phyloP scores from a whole-genome alignment of 1,140 invertebrate genomes.

The Pachypsylla venusta region DNA sequence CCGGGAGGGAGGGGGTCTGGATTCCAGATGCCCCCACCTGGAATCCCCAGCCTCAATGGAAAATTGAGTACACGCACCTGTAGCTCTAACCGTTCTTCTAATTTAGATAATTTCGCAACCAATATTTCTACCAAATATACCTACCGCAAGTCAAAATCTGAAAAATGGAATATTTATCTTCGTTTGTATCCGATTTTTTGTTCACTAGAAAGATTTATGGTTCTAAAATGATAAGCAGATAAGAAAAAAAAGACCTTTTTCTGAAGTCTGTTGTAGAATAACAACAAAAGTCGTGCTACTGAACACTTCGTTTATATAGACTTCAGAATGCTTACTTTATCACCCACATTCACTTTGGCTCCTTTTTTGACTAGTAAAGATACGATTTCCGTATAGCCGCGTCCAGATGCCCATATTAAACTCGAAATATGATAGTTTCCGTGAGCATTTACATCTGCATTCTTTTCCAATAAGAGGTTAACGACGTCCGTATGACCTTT shows the following conservation, averaged over 20 bases:
- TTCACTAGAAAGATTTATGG: not conserved
- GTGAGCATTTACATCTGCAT: constrained; percentile 87
- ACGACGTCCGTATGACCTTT: constrained; percentile 73
- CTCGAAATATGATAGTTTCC: constrained; percentile 92
- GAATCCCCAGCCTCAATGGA: too few species aligned
- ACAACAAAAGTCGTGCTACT: not conserved
- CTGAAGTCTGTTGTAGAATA: not conserved
- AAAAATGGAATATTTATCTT: too few species aligned
- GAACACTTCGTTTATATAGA: not conserved
- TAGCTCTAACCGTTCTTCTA: too few species aligned
- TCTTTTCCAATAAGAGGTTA: constrained; percentile 62
- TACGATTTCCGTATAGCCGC: constrained; percentile 75
- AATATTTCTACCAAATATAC: too few species aligned
- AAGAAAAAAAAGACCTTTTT: not conserved
- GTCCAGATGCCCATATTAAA: constrained; percentile 82
- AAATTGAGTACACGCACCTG: too few species aligned
- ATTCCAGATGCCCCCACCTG: too few species aligned
- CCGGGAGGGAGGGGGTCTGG: too few species aligned
- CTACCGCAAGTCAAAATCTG: too few species aligned
- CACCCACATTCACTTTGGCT: constrained; percentile 80
- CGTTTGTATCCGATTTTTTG: too few species aligned
- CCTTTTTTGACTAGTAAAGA: constrained; percentile 62
- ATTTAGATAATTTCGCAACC: too few species aligned
- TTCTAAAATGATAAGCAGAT: constrained; percentile 2
- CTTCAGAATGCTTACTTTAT: constrained; percentile 45